Evolutionary conservation across 1,140 invertebrate genomes (phyloP).

Genomic region (Colletes latitarsis): DNA sequence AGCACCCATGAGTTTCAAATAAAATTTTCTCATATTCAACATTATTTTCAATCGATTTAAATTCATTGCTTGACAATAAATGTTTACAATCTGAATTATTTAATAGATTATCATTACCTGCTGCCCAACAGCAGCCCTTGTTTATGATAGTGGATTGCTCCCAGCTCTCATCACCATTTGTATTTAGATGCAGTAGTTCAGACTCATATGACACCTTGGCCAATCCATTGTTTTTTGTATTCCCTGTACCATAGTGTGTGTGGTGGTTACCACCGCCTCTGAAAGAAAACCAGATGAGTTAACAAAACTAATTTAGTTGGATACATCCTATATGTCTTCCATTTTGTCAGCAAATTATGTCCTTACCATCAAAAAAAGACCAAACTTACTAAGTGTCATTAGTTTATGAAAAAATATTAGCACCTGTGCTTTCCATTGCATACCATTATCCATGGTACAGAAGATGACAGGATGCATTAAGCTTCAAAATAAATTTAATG

Average conservation of each 20-base stretch:
- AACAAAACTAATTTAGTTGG: constrained; percentile 58
- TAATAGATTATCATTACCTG: constrained; percentile 67
- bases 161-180: constrained; percentile 6
- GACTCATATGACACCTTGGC: constrained; percentile 67
- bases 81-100: constrained; percentile 54
- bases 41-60: constrained; percentile 43
- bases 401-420: constrained; percentile 61
- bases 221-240: constrained; percentile 63
- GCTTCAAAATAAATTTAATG: constrained; percentile 61
- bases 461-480: constrained; percentile 57
- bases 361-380: constrained; percentile 54
- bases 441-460: constrained; percentile 59
- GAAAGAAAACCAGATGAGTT: constrained; percentile 71
- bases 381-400: constrained; percentile 59
- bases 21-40: constrained; percentile 74
- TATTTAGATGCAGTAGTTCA: constrained; percentile 59
- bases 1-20: constrained; percentile 76
- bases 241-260: constrained; percentile 62
- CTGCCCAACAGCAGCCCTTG: constrained; percentile 60
- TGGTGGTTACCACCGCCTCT: constrained; percentile 72
- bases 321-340: constrained; percentile 39
- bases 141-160: constrained; percentile 27
- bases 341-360: constrained; percentile 51
- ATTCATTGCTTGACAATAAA: constrained; percentile 39
- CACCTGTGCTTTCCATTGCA: constrained; percentile 55